These are phyloP conservation scores for Eulimnadia texana DNA, from an alignment of 1,140 invertebrate genomes.

Conservation along the genomic window DNA sequence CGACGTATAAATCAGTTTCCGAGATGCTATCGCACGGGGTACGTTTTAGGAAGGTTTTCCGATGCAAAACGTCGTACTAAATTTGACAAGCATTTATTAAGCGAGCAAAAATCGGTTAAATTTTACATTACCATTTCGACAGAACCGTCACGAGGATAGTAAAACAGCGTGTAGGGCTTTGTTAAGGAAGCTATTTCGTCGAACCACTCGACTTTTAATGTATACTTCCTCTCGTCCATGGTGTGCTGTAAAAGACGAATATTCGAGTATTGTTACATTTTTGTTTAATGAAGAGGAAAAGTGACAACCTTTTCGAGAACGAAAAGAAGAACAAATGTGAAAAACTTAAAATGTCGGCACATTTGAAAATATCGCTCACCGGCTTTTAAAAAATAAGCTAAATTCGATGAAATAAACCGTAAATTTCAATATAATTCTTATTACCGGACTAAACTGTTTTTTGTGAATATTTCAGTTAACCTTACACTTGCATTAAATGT, in stretches of 20 bases:
- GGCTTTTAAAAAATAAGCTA: too few species aligned
- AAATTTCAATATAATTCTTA: too few species aligned
- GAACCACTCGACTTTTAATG: slow-evolving; percentile 55
- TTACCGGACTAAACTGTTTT: too few species aligned
- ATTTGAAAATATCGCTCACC: neutral
- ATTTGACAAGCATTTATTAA: slow-evolving; percentile 13
- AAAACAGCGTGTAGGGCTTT: slow-evolving; percentile 56
- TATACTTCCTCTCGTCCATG: slow-evolving; percentile 9
- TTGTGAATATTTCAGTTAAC: too few species aligned
- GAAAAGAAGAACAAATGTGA: neutral
- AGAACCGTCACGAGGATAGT: slow-evolving; percentile 52
- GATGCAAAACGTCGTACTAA: slow-evolving; percentile 60
- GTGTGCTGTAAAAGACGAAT: neutral
- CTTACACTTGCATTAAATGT: too few species aligned
- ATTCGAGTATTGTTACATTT: neutral
- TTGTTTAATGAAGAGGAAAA: neutral
- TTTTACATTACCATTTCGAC: slow-evolving; percentile 47
- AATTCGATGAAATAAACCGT: too few species aligned
- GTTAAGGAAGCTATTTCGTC: slow-evolving; percentile 53
- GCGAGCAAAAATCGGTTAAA: too few species aligned
- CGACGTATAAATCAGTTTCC: slow-evolving; percentile 55
- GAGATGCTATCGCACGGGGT: slow-evolving; percentile 50
- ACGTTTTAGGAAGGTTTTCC: slow-evolving; percentile 56
- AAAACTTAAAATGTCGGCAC: neutral
- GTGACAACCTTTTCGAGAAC: neutral